These are phyloP conservation scores for Mycalesis mineus DNA, from an alignment of 2,888 invertebrate genomes.

Conservation along the genomic window DNA sequence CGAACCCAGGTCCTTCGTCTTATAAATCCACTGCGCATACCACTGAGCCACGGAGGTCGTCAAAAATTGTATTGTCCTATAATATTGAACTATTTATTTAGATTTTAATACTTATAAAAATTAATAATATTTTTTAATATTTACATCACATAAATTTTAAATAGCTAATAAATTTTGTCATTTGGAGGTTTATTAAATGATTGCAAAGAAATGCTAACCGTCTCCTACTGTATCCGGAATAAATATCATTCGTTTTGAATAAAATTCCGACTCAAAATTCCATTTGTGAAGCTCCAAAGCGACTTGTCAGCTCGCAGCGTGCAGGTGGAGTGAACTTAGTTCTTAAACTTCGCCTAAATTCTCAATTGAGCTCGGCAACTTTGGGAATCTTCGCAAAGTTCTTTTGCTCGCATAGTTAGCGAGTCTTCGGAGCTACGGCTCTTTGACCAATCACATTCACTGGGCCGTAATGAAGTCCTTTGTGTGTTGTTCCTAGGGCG, in stretches of 20 bases:
- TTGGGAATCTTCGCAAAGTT: conserved; percentile 19
- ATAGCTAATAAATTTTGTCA: no score
- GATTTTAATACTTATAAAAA: no score
- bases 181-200: no score
- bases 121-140: no score
- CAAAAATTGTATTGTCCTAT: no score
- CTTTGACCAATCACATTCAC: conserved; percentile 14
- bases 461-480: conserved; percentile 13
- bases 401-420: conserved; percentile 15
- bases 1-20: no score
- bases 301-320: conserved; percentile 10
- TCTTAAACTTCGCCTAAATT: conserved; percentile 21
- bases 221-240: neutral
- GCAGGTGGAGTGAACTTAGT: conserved; percentile 8
- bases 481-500: conserved; percentile 1
- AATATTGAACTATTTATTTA: no score
- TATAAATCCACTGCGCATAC: no score
- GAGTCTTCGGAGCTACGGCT: conserved; percentile 4
- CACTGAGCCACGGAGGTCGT: no score
- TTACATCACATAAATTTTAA: no score
- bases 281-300: conserved; percentile 19
- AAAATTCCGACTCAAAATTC: conserved; percentile 20
- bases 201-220: neutral
- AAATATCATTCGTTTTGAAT: conserved; percentile 15
- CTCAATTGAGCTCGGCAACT: conserved; percentile 22